These are phyloP conservation scores for Esox lucius DNA, from an alignment of 2,797 vertebrate genomes.

Conservation along the genomic window DNA sequence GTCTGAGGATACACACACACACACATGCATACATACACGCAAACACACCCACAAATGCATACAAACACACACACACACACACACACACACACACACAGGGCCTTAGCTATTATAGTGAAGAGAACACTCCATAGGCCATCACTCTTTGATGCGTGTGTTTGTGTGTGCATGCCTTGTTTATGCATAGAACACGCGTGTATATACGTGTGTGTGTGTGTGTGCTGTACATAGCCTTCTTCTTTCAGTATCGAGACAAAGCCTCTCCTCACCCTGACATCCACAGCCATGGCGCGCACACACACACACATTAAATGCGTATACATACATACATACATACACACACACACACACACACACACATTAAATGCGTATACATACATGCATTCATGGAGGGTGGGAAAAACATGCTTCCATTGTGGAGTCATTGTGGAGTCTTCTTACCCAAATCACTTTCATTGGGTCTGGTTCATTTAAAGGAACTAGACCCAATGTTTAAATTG, in stretches of 20 bases:
- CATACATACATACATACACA: conserved; percentile 9
- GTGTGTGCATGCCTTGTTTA: background rate
- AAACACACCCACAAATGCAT: background rate
- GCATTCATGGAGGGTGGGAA: background rate
- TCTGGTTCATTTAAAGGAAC: background rate
- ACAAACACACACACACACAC: background rate
- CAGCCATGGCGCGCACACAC: background rate
- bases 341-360: too few species aligned
- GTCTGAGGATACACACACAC: conserved; percentile 56
- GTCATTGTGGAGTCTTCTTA: conserved; percentile 37
- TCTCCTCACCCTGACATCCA: background rate
- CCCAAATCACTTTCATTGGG: conserved; percentile 9
- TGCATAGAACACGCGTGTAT: background rate
- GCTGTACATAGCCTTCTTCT: background rate
- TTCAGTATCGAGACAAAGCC: background rate
- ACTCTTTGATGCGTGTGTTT: background rate
- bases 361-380: too few species aligned
- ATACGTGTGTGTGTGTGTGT: background rate
- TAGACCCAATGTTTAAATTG: background rate
- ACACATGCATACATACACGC: background rate
- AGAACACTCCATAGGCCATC: background rate
- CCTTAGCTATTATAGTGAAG: background rate
- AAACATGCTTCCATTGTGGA: conserved; percentile 30
- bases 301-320: conserved; percentile 19
- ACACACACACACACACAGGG: background rate